These are phyloP conservation scores for Rousettus madagascariensis DNA, from an alignment of 2,797 vertebrate genomes.

Conservation along the genomic window DNA sequence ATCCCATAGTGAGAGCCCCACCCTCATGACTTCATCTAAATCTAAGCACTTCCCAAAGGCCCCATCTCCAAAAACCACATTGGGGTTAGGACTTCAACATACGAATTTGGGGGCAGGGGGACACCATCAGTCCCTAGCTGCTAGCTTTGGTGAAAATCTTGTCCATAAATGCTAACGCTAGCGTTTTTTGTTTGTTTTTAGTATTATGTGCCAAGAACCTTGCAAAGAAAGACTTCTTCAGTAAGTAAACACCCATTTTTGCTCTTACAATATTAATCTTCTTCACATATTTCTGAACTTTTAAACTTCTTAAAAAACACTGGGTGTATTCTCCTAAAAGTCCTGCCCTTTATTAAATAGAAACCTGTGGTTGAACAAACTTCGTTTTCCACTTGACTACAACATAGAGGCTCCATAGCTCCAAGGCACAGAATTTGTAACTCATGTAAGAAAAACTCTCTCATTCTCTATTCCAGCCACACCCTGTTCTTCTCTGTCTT, in stretches of 20 bases:
- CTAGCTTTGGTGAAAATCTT: neutral
- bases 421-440: neutral
- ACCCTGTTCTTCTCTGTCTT: neutral
- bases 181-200: constrained; percentile 83
- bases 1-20: neutral
- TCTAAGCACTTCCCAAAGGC: neutral
- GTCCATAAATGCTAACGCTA: constrained; percentile 40
- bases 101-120: rapidly evolving
- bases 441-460: neutral
- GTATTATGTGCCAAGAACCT: constrained; percentile 99
- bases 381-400: neutral
- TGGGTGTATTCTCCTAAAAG: neutral
- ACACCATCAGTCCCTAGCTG: neutral
- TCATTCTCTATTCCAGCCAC: neutral
- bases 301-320: neutral
- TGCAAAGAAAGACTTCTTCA: constrained; percentile 99
- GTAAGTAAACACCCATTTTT: constrained; percentile 89
- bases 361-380: neutral
- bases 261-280: neutral
- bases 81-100: neutral
- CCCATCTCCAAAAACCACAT: neutral
- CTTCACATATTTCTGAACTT: constrained; percentile 34
- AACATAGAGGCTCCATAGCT: neutral
- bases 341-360: neutral
- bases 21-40: neutral